Evolutionary conservation across 1,140 invertebrate genomes (phyloP).

Genomic region (Heliconius hermathena): DNA sequence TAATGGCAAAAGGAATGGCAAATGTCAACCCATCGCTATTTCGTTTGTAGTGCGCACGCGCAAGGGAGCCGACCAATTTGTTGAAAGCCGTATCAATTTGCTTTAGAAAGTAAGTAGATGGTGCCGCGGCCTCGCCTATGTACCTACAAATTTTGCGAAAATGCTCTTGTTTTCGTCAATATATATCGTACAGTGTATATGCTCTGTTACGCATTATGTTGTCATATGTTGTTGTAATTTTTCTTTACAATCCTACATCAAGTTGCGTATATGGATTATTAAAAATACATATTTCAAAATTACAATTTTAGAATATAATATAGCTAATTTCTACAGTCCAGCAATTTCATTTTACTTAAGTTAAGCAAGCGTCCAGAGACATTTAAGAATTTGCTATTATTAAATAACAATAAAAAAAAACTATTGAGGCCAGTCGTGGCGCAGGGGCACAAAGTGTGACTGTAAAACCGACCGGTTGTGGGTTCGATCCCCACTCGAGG

Average conservation of each 20-base stretch:
- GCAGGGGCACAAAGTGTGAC: too few relatives aligned
- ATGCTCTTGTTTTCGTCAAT: slow-evolving; percentile 22
- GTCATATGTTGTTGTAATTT: slow-evolving; percentile 7
- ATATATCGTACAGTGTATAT: not conserved
- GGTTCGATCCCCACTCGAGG: too few relatives aligned
- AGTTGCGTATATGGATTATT: not conserved
- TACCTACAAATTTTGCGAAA: slow-evolving; percentile 32
- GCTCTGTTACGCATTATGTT: slow-evolving; percentile 25
- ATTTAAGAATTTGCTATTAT: not conserved
- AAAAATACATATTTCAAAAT: not conserved
- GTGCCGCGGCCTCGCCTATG: slow-evolving; percentile 44
- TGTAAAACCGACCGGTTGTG: too few relatives aligned
- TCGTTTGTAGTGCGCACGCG: slow-evolving; percentile 35
- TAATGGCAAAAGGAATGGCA: slow-evolving; percentile 24
- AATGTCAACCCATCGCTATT: slow-evolving; percentile 43
- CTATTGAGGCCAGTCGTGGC: too few relatives aligned
- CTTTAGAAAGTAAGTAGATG: slow-evolving; percentile 76
- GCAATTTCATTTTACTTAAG: not conserved
- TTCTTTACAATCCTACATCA: not conserved
- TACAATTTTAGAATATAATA: not conserved
- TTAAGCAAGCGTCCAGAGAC: not conserved
- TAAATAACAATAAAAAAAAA: not conserved
- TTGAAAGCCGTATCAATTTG: slow-evolving; percentile 78
- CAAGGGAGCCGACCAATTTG: slow-evolving; percentile 60
- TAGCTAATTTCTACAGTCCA: not conserved